Percentiles rank a stretch among this genome's conserved stretches.
These are phyloP conservation scores for Tethea ocularis DNA, from an alignment of 2,888 invertebrate species.

Conservation along the genomic window DNA sequence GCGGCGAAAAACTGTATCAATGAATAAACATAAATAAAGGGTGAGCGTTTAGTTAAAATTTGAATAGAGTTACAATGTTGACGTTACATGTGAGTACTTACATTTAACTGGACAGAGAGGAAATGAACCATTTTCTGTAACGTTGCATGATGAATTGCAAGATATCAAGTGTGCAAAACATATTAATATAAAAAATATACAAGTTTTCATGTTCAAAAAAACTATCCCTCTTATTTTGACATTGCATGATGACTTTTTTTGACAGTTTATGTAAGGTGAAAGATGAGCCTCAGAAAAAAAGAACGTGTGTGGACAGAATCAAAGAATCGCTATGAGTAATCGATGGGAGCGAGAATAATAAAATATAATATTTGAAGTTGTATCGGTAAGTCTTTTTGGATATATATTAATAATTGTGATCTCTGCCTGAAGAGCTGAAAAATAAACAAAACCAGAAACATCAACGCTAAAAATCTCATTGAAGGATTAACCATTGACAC, in stretches of 20 bases:
- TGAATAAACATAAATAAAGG: too few species aligned
- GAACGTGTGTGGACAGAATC: constrained; percentile 38
- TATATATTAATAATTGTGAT: too few species aligned
- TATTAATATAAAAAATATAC: constrained; percentile 68
- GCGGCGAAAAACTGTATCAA: constrained; percentile 50
- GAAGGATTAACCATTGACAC: too few species aligned
- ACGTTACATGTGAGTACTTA: constrained; percentile 42
- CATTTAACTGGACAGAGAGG: constrained; percentile 55
- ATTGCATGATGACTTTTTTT: constrained; percentile 44
- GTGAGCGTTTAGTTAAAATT: not conserved
- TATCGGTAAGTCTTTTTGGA: too few species aligned
- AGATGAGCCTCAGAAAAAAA: constrained; percentile 16
- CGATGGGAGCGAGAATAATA: too few species aligned
- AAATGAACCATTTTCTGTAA: constrained; percentile 49
- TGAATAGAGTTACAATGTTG: not conserved
- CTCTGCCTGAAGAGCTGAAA: too few species aligned
- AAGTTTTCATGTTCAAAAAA: constrained; percentile 73
- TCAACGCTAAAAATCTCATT: too few species aligned
- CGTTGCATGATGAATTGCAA: constrained; percentile 46
- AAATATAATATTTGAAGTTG: too few species aligned
- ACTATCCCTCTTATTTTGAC: constrained; percentile 62
- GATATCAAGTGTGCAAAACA: constrained; percentile 58
- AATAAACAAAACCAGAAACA: too few species aligned
- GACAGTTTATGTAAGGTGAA: constrained; percentile 18
- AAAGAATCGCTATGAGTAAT: not conserved